Evolutionary conservation across 2,888 invertebrate species (phyloP).

Genomic region (Serripes groenlandicus): DNA sequence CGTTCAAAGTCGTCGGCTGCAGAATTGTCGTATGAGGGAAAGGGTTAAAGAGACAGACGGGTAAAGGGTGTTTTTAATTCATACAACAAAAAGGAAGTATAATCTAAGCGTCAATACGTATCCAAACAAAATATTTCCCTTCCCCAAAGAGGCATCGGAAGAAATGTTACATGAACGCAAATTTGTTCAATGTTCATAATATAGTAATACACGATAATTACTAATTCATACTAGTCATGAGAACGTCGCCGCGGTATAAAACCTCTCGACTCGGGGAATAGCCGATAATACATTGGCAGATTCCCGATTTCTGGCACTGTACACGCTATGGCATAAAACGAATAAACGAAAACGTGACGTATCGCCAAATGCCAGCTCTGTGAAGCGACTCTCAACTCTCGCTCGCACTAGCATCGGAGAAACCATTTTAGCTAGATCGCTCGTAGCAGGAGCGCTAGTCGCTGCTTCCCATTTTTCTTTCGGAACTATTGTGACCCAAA

Average conservation of each 20-base stretch:
- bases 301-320: not conserved
- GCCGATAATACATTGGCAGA: not conserved
- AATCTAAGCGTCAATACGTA: too few relatives aligned
- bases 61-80: too few relatives aligned
- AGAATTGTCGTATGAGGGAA: too few relatives aligned
- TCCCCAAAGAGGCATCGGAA: too few relatives aligned
- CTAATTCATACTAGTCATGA: not conserved
- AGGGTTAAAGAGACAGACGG: too few relatives aligned
- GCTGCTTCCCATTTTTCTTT: not conserved
- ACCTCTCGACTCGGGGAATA: not conserved
- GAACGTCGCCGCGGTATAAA: not conserved
- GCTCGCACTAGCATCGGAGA: slow-evolving; percentile 14
- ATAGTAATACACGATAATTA: not conserved
- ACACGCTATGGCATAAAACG: not conserved
- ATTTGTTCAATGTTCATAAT: not conserved
- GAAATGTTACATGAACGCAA: too few relatives aligned
- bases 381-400: not conserved
- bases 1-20: too few relatives aligned
- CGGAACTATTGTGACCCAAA: slow-evolving; percentile 16
- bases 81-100: too few relatives aligned
- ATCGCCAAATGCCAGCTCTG: not conserved
- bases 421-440: slow-evolving; percentile 5
- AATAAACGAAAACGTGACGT: not conserved
- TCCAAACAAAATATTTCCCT: too few relatives aligned
- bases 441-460: too few relatives aligned